phyloP scores from a whole-genome alignment of 2,888 invertebrate species.

The Drosophila macrospina region DNA sequence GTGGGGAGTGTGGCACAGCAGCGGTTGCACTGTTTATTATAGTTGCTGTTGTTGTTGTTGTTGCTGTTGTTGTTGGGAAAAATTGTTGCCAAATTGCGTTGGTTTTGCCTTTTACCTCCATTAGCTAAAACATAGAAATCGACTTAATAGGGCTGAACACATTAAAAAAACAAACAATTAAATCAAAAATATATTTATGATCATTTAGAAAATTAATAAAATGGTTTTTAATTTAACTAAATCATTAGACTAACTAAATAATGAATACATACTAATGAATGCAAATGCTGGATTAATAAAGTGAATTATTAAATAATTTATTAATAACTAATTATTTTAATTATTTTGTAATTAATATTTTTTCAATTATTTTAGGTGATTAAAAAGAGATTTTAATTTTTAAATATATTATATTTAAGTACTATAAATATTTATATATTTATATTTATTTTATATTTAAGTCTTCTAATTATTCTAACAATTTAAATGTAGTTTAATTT shows the following conservation, averaged over 20 bases:
- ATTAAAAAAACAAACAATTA: background rate
- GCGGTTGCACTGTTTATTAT: slow-evolving; percentile 45
- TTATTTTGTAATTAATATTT: no score
- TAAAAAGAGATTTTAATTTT: no score
- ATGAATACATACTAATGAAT: no score
- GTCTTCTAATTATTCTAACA: no score
- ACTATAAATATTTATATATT: no score
- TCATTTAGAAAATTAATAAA: background rate
- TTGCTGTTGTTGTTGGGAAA: slow-evolving; percentile 68
- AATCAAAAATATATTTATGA: background rate
- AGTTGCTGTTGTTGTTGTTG: background rate
- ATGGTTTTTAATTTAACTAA: background rate
- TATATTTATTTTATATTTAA: no score
- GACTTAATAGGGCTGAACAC: slow-evolving; percentile 40
- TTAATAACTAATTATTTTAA: background rate
- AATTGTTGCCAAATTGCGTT: slow-evolving; percentile 77
- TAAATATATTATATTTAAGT: no score
- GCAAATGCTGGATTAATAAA: background rate
- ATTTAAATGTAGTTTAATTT: no score
- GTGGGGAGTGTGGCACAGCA: slow-evolving; percentile 5
- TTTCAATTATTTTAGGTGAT: no score
- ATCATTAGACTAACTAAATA: background rate
- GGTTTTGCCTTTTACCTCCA: slow-evolving; percentile 46
- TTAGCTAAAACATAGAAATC: slow-evolving; percentile 33
- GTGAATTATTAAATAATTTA: background rate